Percentiles rank a stretch among this genome's conserved stretches.
These are phyloP conservation scores for Escarpia spicata DNA, from an alignment of 2,888 invertebrate genomes.

Conservation along the genomic window DNA sequence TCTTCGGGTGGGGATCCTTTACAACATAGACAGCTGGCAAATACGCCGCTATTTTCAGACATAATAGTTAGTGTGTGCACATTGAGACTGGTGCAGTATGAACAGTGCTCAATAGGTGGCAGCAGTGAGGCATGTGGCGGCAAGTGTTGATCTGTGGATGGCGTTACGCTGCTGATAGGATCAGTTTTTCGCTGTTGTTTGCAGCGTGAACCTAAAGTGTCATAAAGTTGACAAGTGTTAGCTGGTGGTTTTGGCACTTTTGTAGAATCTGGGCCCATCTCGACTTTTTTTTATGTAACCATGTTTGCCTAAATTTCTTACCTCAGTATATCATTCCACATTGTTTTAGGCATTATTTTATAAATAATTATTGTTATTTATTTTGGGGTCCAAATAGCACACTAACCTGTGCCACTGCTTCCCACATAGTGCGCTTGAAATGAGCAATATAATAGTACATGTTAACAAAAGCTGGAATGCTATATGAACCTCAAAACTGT, in stretches of 20 bases:
- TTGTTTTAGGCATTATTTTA: too few relatives aligned
- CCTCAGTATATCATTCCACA: too few relatives aligned
- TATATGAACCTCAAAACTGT: too few relatives aligned
- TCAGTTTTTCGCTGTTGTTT: not conserved
- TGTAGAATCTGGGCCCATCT: too few relatives aligned
- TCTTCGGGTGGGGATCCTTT: not conserved
- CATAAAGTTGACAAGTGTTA: not conserved
- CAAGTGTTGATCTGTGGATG: not conserved
- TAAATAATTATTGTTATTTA: too few relatives aligned
- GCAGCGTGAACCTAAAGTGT: not conserved
- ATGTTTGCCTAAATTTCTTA: too few relatives aligned
- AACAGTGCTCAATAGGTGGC: not conserved
- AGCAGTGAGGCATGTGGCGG: not conserved
- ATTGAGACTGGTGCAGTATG: not conserved
- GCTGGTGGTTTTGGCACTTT: not conserved
- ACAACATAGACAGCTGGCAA: constrained; percentile 4
- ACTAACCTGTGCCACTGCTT: too few relatives aligned
- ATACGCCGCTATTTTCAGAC: not conserved
- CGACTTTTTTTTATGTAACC: too few relatives aligned
- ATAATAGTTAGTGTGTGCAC: not conserved
- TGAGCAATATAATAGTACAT: too few relatives aligned
- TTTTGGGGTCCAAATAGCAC: too few relatives aligned
- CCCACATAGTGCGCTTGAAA: too few relatives aligned
- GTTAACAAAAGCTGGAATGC: too few relatives aligned
- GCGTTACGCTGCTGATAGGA: not conserved